Evolutionary conservation across 2,888 invertebrate genomes (phyloP), one percentile per base, ranked within the genome.

Genomic region (Drosophila paranaensis): DNA sequence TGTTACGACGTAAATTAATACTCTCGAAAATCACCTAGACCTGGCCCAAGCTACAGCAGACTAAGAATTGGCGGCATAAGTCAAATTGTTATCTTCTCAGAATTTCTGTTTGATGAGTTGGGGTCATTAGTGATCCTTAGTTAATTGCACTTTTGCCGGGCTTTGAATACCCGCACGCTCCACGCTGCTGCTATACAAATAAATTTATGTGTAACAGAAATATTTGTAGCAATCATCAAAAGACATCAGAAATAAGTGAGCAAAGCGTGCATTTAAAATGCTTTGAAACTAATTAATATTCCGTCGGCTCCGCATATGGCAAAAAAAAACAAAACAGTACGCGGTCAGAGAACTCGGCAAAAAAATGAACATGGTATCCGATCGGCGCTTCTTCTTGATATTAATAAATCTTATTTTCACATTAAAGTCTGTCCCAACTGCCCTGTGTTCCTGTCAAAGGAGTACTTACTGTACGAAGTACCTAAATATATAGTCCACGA

Each of bases 281-380:
- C 65, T 42, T 60, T 68, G 48, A 48, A 67, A 46, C 71, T 80
- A 70, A 83, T 85, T 83, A 78, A 76, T 78, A 85, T 83, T 82
- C 86, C 40, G 76, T 35, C 64, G 68, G 72, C 27, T 27, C 9
- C 14, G 46, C 46, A 27, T 27, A 27, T 9, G 14, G 14, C 43
- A 27, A 46, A 46, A 20, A 40, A 46, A 27, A 27, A 20, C n/a
- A 40, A 46, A 46, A 27, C 25, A 13, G 45, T 71, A 74, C 46
- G 30, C 30, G 48, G 48, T 50, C 48, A 50, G 48, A 33, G 48
- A 30, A 50, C 45, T 25, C 25, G 6, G 39, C 6, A 6, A 13
- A 45, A 45, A 25, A 45, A 25, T 45, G 1, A 25, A 45, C 8
- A 14, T 45, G 25, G 25, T 14, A 45, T 25, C 14, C 10, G 48